Evolutionary conservation across 2,113 vertebrate genomes (phyloP), one percentile per base, ranked within the genome.

Genomic region (Orycteropus afer): DNA sequence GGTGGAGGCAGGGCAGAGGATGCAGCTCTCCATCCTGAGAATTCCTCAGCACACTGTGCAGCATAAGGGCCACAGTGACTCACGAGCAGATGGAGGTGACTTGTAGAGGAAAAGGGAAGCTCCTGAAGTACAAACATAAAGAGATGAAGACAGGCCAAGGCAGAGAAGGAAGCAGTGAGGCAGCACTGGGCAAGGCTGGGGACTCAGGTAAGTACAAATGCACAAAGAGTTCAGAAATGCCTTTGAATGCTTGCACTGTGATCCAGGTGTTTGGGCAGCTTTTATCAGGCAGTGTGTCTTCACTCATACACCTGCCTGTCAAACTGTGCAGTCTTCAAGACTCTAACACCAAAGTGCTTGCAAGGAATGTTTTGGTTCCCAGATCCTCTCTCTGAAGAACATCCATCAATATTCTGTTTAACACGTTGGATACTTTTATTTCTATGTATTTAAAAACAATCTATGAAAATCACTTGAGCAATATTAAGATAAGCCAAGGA

Each of bases 201-300:
- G 96, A 97, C 49, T 86, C 94, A 96, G 98, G 99, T 99, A 98
- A 99, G 99, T 98, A 97, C 93, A 98, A 98, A 97, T 96, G 97
- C 67, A 91, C 76, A 97, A 96, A 98, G 97, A 97, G 97, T 87
- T 98, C 96, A 94, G 97, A 98, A 93, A 79, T 86, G 85, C 42
- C 97, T 97, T 94, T 97, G 51, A 85, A 87, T 11, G 57, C 42
- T 47, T 88, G 97, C 94, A 91, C 98, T 98, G 96, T 93, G 98
- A 98, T 98, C 98, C 98, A 98, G 98, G 98, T 97, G 97, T 97
- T 98, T 98, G 98, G 95, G 97, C 78, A 85, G 97, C 98, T 99
- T 99, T 99, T 97, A 98, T 99, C 98, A 97, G 73, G 17, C 57
- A 89, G 94, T 42, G 73, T 98, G 97, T 98, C 98, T 97, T 96